Evolutionary conservation across 2,113 vertebrate genomes (phyloP).

Genomic region (Oxyura jamaicensis): DNA sequence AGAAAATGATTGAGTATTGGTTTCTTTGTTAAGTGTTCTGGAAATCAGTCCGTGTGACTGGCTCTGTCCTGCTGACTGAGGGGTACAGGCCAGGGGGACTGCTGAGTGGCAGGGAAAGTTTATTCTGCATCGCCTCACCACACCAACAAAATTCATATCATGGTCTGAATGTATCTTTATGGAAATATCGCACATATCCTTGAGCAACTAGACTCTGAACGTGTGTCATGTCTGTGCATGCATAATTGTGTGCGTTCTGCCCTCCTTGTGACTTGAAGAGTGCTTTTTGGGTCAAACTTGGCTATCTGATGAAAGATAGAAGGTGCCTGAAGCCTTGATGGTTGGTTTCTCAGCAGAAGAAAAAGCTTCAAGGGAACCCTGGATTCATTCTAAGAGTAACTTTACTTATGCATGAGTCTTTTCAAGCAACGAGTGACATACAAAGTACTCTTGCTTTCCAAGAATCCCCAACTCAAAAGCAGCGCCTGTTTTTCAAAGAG

Average conservation of each 20-base stretch:
- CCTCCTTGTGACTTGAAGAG: neutral
- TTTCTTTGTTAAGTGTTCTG: neutral
- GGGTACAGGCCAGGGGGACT: neutral
- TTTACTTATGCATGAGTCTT: neutral
- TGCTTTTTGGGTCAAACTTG: neutral
- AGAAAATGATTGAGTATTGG: neutral
- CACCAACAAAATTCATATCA: neutral
- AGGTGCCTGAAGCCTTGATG: neutral
- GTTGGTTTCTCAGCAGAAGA: neutral
- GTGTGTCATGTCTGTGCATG: fast-evolving
- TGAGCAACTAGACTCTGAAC: neutral
- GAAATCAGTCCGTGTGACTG: fast-evolving
- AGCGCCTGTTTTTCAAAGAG: neutral
- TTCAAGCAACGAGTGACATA: neutral
- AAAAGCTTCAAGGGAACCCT: neutral
- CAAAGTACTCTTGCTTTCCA: neutral
- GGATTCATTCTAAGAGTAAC: neutral
- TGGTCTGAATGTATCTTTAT: neutral
- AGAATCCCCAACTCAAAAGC: neutral
- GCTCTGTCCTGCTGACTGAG: neutral
- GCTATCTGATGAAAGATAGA: neutral
- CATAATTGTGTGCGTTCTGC: neutral
- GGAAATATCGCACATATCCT: too few relatives aligned
- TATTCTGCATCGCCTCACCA: neutral
- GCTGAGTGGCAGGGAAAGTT: neutral